A percentile compares a stretch with the other conserved stretches of the same genome.
Evolutionary conservation across 2,113 vertebrate species (phyloP).

Genomic region (Sciurus niger): DNA sequence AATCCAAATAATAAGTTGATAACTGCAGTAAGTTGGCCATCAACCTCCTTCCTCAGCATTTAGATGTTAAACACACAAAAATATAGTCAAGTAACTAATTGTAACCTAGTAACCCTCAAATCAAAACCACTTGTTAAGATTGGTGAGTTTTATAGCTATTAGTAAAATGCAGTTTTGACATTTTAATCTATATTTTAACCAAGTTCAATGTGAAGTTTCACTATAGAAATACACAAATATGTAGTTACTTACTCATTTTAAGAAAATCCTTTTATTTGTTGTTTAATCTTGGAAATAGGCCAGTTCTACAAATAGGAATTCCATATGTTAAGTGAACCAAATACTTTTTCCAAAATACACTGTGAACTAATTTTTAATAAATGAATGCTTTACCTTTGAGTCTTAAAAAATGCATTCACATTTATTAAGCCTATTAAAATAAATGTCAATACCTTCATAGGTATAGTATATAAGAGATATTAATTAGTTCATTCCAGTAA

Average conservation of each 20-base stretch:
- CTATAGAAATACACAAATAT: background rate
- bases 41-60: background rate
- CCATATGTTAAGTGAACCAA: background rate
- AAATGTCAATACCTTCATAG: background rate
- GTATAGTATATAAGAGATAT: background rate
- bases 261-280: background rate
- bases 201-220: background rate
- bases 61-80: background rate
- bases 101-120: background rate
- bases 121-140: background rate
- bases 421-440: constrained; percentile 16
- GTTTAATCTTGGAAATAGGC: constrained; percentile 7
- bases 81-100: background rate
- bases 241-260: background rate
- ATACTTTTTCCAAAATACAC: constrained; percentile 44
- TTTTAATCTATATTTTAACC: constrained; percentile 46
- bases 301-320: background rate
- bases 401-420: constrained; percentile 15
- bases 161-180: constrained; percentile 22
- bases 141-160: background rate
- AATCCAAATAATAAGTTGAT: background rate
- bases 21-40: background rate
- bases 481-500: background rate
- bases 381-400: background rate
- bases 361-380: constrained; percentile 33